These are phyloP conservation scores for Leptopilina boulardi DNA, from an alignment of 1,140 invertebrate species.

Conservation along the genomic window DNA sequence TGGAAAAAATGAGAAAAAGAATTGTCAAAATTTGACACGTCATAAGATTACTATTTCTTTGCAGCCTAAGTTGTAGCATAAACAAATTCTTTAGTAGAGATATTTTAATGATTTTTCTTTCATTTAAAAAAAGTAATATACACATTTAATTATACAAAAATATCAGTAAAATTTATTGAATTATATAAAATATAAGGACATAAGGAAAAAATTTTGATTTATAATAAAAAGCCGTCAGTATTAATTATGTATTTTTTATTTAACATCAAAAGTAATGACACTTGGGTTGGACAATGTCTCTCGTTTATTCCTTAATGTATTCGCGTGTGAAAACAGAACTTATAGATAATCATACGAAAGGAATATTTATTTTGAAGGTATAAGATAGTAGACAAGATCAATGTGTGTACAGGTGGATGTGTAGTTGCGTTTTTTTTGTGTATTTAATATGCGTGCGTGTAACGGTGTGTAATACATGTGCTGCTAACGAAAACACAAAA, in stretches of 20 bases:
- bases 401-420: slow-evolving; percentile 43
- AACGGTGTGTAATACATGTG: slow-evolving; percentile 51
- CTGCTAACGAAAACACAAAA: slow-evolving; percentile 63
- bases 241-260: slow-evolving; percentile 76
- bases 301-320: slow-evolving; percentile 68
- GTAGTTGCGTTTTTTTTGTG: slow-evolving; percentile 36
- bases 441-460: slow-evolving; percentile 41
- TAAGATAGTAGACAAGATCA: slow-evolving; percentile 64
- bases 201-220: not conserved
- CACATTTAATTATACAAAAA: slow-evolving; percentile 32
- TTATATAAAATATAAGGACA: not conserved
- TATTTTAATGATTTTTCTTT: no score
- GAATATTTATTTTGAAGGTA: slow-evolving; percentile 67
- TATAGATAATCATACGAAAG: slow-evolving; percentile 71
- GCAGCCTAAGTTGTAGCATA: no score
- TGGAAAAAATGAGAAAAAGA: no score
- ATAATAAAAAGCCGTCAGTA: slow-evolving; percentile 52
- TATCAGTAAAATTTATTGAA: slow-evolving; percentile 25
- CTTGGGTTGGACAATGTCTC: slow-evolving; percentile 75
- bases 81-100: no score
- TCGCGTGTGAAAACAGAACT: slow-evolving; percentile 72
- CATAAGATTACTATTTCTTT: no score
- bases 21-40: no score
- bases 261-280: slow-evolving; percentile 76
- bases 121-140: no score